Conservation (phyloP, 2,888 invertebrate species). For the Bombylius discolor region DNA sequence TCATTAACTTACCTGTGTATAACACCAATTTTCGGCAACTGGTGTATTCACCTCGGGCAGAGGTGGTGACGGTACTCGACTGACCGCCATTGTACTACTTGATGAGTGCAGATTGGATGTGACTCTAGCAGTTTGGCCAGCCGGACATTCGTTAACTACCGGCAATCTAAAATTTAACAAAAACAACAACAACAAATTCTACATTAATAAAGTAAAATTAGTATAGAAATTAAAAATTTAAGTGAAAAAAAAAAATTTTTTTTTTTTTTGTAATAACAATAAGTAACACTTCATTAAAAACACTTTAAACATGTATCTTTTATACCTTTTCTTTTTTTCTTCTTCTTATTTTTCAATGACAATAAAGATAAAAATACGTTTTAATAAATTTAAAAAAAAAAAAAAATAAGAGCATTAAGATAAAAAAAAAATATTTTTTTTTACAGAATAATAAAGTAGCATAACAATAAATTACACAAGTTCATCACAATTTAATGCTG, state of each 20-base stretch:
- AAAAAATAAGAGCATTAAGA: no score
- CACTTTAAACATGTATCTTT: no score
- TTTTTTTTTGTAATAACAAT: no score
- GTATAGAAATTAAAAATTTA: no score
- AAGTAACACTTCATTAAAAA: no score
- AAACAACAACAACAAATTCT: not conserved
- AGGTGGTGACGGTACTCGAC: conserved; percentile 91
- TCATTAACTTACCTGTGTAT: conserved; percentile 73
- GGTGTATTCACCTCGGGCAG: conserved; percentile 92
- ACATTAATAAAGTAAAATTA: no score
- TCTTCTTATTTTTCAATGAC: no score
- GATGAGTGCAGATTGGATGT: conserved; percentile 64
- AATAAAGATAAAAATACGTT: no score
- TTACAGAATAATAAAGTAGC: not conserved
- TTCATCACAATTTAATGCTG: not conserved
- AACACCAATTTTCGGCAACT: conserved; percentile 99
- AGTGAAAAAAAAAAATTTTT: no score
- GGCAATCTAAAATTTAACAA: conserved; percentile 52
- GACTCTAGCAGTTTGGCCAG: conserved; percentile 76
- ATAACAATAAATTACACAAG: not conserved
- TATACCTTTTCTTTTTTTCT: no score
- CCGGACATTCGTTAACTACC: conserved; percentile 62
- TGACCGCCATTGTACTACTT: conserved; percentile 90
- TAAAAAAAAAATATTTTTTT: no score
- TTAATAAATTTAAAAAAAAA: no score